Evolutionary conservation across 2,113 vertebrate species (phyloP).

Genomic region (Epinephelus lanceolatus): DNA sequence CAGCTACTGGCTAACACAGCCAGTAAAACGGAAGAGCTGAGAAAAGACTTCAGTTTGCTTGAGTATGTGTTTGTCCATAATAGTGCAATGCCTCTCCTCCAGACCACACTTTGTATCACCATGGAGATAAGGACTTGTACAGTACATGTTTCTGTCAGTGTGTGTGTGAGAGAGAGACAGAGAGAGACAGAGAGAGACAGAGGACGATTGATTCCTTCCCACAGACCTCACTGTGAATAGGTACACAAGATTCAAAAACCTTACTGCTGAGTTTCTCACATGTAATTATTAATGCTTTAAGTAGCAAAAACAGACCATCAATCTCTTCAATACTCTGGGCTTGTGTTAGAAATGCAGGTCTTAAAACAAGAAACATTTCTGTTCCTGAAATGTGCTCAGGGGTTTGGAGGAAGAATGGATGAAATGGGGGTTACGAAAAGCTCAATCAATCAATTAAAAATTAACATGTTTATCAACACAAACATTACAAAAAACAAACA

Average conservation of each 20-base stretch:
- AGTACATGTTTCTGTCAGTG: conserved; percentile 19
- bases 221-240: not conserved
- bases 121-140: conserved; percentile 61
- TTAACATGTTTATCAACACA: too few relatives aligned
- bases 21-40: not conserved
- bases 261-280: not conserved
- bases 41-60: conserved; percentile 1
- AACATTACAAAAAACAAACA: too few relatives aligned
- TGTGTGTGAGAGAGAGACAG: too few relatives aligned
- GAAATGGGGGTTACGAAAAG: too few relatives aligned
- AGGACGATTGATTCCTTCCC: not conserved
- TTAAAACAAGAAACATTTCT: too few relatives aligned
- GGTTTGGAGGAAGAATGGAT: too few relatives aligned
- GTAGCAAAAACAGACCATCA: not conserved
- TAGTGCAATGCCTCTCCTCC: conserved; percentile 18
- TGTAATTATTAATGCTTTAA: not conserved
- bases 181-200: conserved; percentile 1
- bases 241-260: not conserved
- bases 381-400: too few relatives aligned
- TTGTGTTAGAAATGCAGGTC: not conserved
- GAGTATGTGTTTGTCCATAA: conserved; percentile 32
- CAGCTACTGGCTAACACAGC: not conserved
- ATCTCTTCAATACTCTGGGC: not conserved
- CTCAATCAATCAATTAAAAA: too few relatives aligned
- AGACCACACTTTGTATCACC: conserved; percentile 60